These are phyloP conservation scores for Drosophila novamexicana DNA, from an alignment of 1,140 invertebrate genomes.

Conservation along the genomic window DNA sequence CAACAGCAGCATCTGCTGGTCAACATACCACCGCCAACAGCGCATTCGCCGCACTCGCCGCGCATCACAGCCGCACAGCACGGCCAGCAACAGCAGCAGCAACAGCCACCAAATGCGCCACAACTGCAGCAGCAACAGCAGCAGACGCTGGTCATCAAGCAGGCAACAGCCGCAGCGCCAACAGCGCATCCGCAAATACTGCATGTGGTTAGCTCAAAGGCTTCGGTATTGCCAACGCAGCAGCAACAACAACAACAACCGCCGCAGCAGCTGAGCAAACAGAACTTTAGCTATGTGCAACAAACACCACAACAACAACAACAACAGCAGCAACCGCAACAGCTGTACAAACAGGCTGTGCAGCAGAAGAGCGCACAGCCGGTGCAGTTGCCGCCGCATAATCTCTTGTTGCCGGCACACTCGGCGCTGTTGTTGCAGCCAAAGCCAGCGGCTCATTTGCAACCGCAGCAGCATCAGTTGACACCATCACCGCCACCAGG, in stretches of 20 bases:
- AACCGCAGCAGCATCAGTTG: slow-evolving; percentile 69
- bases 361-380: slow-evolving; percentile 52
- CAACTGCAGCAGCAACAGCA: slow-evolving; percentile 50
- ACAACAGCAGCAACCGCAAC: slow-evolving; percentile 57
- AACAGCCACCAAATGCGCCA: slow-evolving; percentile 20
- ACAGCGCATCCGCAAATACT: slow-evolving; percentile 61
- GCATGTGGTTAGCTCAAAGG: slow-evolving; percentile 79
- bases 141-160: slow-evolving; percentile 79
- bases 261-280: slow-evolving; percentile 48
- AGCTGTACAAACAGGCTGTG: slow-evolving; percentile 53
- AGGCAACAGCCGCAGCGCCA: slow-evolving; percentile 50
- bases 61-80: slow-evolving; percentile 51
- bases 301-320: slow-evolving; percentile 33
- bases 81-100: slow-evolving; percentile 30
- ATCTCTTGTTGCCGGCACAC: slow-evolving; percentile 58
- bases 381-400: slow-evolving; percentile 57
- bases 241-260: slow-evolving; percentile 41
- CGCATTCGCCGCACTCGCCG: slow-evolving; percentile 68
- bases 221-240: slow-evolving; percentile 60
- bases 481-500: slow-evolving; percentile 64
- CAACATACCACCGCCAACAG: slow-evolving; percentile 69
- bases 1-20: slow-evolving; percentile 65
- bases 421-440: slow-evolving; percentile 67
- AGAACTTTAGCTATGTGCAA: slow-evolving; percentile 54
- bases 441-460: slow-evolving; percentile 64